phyloP scores from a whole-genome alignment of 2,888 invertebrate species.

The Amphimallon solstitiale region DNA sequence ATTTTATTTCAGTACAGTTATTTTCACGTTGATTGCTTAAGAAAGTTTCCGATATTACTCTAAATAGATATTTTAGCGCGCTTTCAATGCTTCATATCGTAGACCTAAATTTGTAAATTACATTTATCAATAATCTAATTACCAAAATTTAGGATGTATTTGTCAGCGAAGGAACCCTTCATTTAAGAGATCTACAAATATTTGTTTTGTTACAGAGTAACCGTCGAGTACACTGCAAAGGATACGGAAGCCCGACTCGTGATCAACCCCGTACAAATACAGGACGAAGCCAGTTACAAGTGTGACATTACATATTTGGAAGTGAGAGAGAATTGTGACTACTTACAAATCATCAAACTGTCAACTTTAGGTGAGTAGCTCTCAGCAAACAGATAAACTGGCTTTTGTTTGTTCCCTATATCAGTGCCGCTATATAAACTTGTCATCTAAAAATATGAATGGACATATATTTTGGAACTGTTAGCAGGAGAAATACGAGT shows the following conservation, averaged over 20 bases:
- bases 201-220: slow-evolving; percentile 69
- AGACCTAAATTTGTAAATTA: not conserved
- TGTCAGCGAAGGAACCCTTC: not conserved
- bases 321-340: slow-evolving; percentile 81
- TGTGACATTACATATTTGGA: slow-evolving; percentile 86
- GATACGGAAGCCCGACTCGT: slow-evolving; percentile 74
- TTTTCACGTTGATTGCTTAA: too few species aligned
- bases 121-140: too few species aligned
- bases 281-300: slow-evolving; percentile 83
- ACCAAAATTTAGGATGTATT: not conserved
- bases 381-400: not conserved
- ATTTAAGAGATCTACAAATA: not conserved
- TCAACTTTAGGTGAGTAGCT: slow-evolving; percentile 79
- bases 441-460: too few species aligned
- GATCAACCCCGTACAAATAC: slow-evolving; percentile 73
- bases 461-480: not conserved
- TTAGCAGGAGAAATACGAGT: not conserved
- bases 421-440: too few species aligned
- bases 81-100: too few species aligned
- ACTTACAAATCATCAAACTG: slow-evolving; percentile 82
- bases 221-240: slow-evolving; percentile 74
- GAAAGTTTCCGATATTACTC: too few species aligned
- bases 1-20: too few species aligned
- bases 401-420: too few species aligned
- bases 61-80: too few species aligned